Evolutionary conservation across 2,797 vertebrate species (phyloP), one percentile per base, ranked within the genome.

Genomic region (Spatula versicolor): DNA sequence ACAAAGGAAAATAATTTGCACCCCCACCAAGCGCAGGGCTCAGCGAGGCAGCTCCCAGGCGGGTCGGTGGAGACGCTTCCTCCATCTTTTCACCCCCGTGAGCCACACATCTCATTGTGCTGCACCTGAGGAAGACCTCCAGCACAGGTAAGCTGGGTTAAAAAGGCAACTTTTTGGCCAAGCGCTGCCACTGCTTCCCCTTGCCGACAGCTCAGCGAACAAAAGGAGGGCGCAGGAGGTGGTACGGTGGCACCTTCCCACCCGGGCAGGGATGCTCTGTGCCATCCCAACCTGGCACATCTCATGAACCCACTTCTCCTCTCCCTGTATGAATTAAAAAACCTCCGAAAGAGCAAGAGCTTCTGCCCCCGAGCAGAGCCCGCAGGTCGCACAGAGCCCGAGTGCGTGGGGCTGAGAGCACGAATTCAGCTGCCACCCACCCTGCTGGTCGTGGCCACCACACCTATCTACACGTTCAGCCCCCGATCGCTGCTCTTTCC

Each of bases 1-100:
- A 98, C 98, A 98, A 98, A 98, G 97, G 97, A 95, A 97, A 97
- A 97, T 96, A 96, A 98, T 97, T 96, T 97, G 94, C 96, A 95
- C 95, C 88, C 66, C 81, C 76, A 96, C 93, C 91, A 96, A 97
- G 67, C 20, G 94, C 92, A 82, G 21, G 13, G 93, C 82, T 91
- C 97, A 96, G 71, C 60, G 89, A 98, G 96, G 90, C 5, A 2
- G 91, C 83, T 96, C 79, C 94, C 74, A 59, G 6, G 25, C 6
- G 1, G 90, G 97, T 96, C 95, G 96, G 92, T 76, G 83, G 86
- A 52, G 88, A 86, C 91, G 90, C 69, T 97, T 95, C 92, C 94
- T 97, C 95, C 97, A 95, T 92, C 95, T 96, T 97, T 95, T 96
- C 52, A 96, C 55, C 93, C 92, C 96, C 66, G 81, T 85, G 97